phyloP scores from a whole-genome alignment of 2,888 invertebrate species.

The Hypomecis atomaria region DNA sequence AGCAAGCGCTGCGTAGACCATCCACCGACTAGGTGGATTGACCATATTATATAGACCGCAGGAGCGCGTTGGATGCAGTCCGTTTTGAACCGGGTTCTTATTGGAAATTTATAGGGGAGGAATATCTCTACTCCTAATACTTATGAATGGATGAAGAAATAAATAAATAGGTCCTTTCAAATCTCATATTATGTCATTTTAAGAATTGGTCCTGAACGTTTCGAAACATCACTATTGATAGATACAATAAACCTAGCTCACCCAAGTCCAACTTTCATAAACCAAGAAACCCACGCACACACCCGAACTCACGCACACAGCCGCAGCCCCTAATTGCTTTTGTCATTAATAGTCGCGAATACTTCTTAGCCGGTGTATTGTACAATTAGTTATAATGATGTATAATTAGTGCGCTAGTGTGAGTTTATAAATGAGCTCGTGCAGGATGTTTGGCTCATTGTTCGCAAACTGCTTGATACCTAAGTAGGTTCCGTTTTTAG shows the following conservation, averaged over 20 bases:
- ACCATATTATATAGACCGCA: no score
- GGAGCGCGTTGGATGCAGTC: no score
- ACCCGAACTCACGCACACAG: conserved; percentile 23
- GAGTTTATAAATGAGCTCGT: conserved; percentile 43
- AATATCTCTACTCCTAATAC: no score
- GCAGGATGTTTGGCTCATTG: conserved; percentile 44
- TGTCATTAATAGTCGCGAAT: conserved; percentile 84
- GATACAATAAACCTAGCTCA: not conserved
- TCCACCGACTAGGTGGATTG: no score
- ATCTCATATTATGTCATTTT: no score
- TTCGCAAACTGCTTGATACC: conserved; percentile 27
- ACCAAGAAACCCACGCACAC: conserved; percentile 30
- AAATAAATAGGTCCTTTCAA: no score
- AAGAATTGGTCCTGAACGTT: no score
- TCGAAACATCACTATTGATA: no score
- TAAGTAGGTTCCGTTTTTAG: conserved; percentile 13
- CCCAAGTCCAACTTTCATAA: conserved; percentile 22
- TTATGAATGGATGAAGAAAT: no score
- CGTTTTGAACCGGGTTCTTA: no score
- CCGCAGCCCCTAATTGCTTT: conserved; percentile 81
- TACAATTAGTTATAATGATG: conserved; percentile 83
- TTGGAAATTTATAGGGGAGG: no score
- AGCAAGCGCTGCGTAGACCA: no score
- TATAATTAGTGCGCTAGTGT: conserved; percentile 73
- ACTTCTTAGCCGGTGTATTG: conserved; percentile 80